These are phyloP conservation scores for Oceanodroma leucorhoa DNA, from an alignment of 2,797 vertebrate genomes.

Conservation along the genomic window DNA sequence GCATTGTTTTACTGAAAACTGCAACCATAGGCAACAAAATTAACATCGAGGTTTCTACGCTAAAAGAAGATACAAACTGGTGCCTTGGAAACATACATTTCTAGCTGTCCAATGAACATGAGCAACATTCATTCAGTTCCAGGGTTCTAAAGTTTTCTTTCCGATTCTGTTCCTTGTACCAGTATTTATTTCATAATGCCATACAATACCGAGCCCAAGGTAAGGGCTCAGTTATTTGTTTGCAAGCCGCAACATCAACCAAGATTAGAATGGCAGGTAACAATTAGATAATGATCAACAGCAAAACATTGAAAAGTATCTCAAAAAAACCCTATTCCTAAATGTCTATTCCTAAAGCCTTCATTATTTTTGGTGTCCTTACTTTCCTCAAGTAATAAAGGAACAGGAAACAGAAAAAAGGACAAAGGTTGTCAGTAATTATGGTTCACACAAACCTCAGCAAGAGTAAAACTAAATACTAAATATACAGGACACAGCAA, in stretches of 20 bases:
- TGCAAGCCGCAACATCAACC: neutral
- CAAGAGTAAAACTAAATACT: neutral
- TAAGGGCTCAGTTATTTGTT: neutral
- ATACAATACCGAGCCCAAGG: neutral
- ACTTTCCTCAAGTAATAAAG: neutral
- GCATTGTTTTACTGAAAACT: neutral
- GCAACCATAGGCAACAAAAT: neutral
- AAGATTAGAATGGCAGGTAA: neutral
- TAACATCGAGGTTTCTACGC: neutral
- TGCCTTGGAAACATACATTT: neutral
- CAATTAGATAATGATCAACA: neutral
- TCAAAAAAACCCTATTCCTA: neutral
- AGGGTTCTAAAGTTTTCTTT: neutral
- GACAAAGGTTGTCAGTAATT: neutral
- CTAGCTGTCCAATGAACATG: neutral
- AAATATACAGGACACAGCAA: neutral
- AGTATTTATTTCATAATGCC: neutral
- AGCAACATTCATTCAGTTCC: neutral
- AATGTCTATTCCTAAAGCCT: neutral
- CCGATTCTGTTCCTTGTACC: neutral
- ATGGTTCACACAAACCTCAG: neutral
- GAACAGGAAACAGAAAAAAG: neutral
- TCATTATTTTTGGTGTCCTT: neutral
- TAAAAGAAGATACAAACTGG: neutral
- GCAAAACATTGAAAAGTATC: neutral